Evolutionary conservation across 2,113 vertebrate species (phyloP), one percentile per base, ranked within the genome.

Genomic region (Coregonus clupeaformis): DNA sequence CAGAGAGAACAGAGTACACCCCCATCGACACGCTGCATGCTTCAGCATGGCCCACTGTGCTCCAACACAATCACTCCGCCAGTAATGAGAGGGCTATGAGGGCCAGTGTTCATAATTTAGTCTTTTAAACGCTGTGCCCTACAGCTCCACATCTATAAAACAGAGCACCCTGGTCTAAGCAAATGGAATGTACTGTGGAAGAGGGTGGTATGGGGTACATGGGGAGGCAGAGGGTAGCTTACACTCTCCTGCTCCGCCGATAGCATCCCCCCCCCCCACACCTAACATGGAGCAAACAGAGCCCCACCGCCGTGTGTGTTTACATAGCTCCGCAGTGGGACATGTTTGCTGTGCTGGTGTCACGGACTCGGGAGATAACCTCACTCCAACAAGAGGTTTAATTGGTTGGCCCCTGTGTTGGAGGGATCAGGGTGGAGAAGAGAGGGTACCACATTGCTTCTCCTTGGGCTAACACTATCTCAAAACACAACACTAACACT

Each of bases 361-460:
- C 82, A 83, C 74, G 73, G 82, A 80, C 79, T 76, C 71, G 49
- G 36, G 67, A 77, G 89, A 90, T 88, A 88, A 89, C 83, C 88
- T 85, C 80, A 36, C 42, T 82, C 82, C 76, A 74, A 81, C 49
- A 11, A 72, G 74, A 73, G 77, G 83, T 86, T 90, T 89, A 87
- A 91, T 90, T 90, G 84, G 87, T 84, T 85, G 73, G 75, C 82
- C 81, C 70, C 14, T 52, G 52, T 77, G 72, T 75, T 82, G 70
- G 75, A 69, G 70, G 73, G 68, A 83, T 77, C 63, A 75, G 77
- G 70, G 57, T 75, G 71, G 75, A 72, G 57, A 55, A 29, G 60
- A 55, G 71, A 60, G 59, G 68, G 65, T 72, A 24, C 49, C 47
- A 77, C 67, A 60, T 67, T 67, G 20, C 52, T 57, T 22, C 45